Base-by-base conservation (phyloP, 2,888 invertebrate species). In the Tipula confusa region DNA sequence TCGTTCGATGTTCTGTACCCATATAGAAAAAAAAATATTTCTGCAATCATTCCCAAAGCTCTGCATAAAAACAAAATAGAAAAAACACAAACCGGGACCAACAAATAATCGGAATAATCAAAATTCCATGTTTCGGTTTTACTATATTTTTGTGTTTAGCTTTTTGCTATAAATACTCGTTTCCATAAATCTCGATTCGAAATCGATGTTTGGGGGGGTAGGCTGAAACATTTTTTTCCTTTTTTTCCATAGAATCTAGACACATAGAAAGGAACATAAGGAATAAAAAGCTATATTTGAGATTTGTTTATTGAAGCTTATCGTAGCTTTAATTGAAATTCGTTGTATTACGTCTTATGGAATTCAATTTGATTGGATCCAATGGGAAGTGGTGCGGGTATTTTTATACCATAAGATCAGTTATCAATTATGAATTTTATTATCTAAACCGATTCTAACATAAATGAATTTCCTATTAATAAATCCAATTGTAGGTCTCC, bases 321-420 rank as follows among this genome's bases (percentile, higher is more conserved):
- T 64, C 64, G 64, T 64, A 64, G 64, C 64, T 64, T 64, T 64
- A 24, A 64, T 64, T 64, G 24, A 43, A n/a, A 43, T 43, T 43
- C 43, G 43, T n/a, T 43, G 43, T n/a, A n/a, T 2, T 43, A n/a
- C n/a, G n/a, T 43, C 15, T 43, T 36, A 15, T 6, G 43, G 15
- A 64, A 64, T 64, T 64, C 18, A 64, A 64, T 64, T 64, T 64
- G 24, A 24, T 64, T 64, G 9, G 24, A 64, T 9, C n/a, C n/a
- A n/a, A n/a, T n/a, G n/a, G n/a, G n/a, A n/a, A n/a, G n/a, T n/a
- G n/a, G n/a, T n/a, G n/a, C n/a, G n/a, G n/a, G n/a, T n/a, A n/a
- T n/a, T n/a, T n/a, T n/a, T n/a, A n/a, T n/a, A n/a, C n/a, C n/a
- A n/a, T n/a, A n/a, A n/a, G n/a, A n/a, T n/a, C n/a, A n/a, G n/a